Conservation (phyloP, 2,113 vertebrate species). For the Dipodomys spectabilis region DNA sequence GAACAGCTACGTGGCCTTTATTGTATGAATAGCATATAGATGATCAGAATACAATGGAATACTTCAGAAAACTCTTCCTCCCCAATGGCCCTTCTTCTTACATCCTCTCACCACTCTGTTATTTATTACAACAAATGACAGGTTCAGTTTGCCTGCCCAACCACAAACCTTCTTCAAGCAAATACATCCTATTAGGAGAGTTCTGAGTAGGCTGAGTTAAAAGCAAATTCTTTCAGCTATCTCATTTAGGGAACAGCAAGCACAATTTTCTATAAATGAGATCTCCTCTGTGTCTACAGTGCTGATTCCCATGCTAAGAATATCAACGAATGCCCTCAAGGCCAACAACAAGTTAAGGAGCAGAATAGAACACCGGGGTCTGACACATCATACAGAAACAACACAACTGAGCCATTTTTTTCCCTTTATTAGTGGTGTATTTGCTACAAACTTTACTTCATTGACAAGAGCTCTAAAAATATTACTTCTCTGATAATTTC, state of each 20-base stretch:
- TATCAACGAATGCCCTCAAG: not conserved
- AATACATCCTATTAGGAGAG: not conserved
- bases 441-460: not conserved
- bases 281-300: not conserved
- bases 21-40: rapidly evolving
- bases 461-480: not conserved
- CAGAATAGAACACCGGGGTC: too few relatives aligned
- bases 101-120: not conserved
- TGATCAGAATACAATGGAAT: not conserved
- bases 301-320: not conserved
- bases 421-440: not conserved
- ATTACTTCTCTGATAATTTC: not conserved
- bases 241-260: not conserved
- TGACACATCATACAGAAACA: not conserved
- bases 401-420: too few relatives aligned
- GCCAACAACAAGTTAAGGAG: too few relatives aligned
- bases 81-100: not conserved
- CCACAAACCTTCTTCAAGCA: not conserved
- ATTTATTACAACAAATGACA: too few relatives aligned
- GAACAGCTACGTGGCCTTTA: not conserved
- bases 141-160: not conserved
- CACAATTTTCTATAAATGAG: not conserved
- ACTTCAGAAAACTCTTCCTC: too few relatives aligned
- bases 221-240: not conserved
- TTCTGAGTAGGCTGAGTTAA: not conserved